These are phyloP conservation scores for Microctonus aethiopoides DNA, from an alignment of 2,888 invertebrate species.

Conservation along the genomic window DNA sequence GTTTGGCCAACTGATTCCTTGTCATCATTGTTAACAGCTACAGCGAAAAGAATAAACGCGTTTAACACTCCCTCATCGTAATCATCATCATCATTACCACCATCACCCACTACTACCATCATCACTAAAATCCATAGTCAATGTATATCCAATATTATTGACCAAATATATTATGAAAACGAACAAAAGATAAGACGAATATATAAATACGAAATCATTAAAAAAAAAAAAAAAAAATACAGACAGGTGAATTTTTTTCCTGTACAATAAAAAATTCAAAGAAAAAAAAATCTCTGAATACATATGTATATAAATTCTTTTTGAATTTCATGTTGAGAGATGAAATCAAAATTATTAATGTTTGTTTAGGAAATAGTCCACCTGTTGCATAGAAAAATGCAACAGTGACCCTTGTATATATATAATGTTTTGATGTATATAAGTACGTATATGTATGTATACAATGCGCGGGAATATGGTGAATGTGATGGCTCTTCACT, in stretches of 20 bases:
- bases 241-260: background rate
- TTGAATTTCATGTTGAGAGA: background rate
- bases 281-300: background rate
- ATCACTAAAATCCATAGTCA: background rate
- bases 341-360: background rate
- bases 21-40: constrained; percentile 49
- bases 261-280: background rate
- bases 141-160: background rate
- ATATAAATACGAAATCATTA: background rate
- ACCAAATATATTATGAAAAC: background rate
- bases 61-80: background rate
- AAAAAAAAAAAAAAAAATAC: background rate
- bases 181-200: background rate
- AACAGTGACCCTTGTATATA: background rate
- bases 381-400: constrained; percentile 28
- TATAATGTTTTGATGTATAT: background rate
- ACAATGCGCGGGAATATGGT: constrained; percentile 60
- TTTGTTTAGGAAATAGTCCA: constrained; percentile 29
- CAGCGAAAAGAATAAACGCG: constrained; percentile 6
- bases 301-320: too few relatives aligned
- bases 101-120: background rate
- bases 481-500: constrained; percentile 63
- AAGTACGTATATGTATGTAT: constrained; percentile 36
- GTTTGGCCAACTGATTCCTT: constrained; percentile 51
- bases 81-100: background rate